These are phyloP conservation scores for Acrocephalus kingi DNA, from an alignment of 2,113 vertebrate genomes.

Conservation along the genomic window DNA sequence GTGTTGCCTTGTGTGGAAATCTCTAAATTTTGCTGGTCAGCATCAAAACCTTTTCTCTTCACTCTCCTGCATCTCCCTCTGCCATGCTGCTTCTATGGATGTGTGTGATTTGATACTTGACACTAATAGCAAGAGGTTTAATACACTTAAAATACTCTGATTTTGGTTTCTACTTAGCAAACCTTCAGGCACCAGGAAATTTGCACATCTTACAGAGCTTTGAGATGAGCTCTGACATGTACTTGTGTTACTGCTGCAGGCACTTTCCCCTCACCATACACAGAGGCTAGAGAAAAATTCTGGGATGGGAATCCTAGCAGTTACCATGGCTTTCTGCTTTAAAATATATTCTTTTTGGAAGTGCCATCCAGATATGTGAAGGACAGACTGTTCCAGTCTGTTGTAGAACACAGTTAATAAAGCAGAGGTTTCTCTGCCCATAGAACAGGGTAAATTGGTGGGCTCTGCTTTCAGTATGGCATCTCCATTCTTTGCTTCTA, in stretches of 20 bases:
- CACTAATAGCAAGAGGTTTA: neutral
- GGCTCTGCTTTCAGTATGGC: neutral
- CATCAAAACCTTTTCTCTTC: neutral
- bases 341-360: neutral
- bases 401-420: neutral
- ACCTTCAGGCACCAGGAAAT: conserved; percentile 55
- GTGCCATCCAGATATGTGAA: neutral
- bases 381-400: neutral
- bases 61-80: neutral
- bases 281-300: conserved; percentile 5
- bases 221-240: conserved; percentile 48
- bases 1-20: neutral
- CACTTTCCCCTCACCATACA: neutral
- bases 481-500: neutral
- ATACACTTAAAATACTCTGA: neutral
- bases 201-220: conserved; percentile 35
- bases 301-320: neutral
- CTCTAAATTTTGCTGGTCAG: neutral
- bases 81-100: neutral
- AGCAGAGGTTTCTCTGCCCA: neutral
- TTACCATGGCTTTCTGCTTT: neutral
- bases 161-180: conserved; percentile 48
- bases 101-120: conserved; percentile 37
- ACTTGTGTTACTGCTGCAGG: conserved; percentile 37
- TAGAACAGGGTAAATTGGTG: neutral